Evolutionary conservation across 2,888 invertebrate species (phyloP).

Genomic region (Mechanitis mazaeus): DNA sequence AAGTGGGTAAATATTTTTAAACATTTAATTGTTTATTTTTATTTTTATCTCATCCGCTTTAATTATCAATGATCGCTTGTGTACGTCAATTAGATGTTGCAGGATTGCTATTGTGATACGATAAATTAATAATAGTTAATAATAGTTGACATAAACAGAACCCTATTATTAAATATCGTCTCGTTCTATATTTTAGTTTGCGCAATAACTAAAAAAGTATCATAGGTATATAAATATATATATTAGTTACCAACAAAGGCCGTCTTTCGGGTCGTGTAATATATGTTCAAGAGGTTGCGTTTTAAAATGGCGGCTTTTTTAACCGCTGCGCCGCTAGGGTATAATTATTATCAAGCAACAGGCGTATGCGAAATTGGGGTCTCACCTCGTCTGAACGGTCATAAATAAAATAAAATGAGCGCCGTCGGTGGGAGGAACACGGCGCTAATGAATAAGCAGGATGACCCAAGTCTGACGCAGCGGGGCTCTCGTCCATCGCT

Average conservation of each 20-base stretch:
- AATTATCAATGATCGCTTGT: no score
- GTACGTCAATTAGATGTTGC: no score
- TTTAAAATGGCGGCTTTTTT: constrained; percentile 69
- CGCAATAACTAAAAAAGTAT: no score
- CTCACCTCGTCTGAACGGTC: constrained; percentile 68
- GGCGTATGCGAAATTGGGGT: constrained; percentile 75
- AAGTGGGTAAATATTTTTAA: constrained; percentile 8
- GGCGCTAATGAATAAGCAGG: constrained; percentile 68
- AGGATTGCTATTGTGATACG: no score
- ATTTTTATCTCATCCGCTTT: no score
- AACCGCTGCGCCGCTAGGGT: constrained; percentile 55
- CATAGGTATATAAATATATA: no score
- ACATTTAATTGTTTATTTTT: constrained; percentile 5
- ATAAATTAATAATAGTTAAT: no score
- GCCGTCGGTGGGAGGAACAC: constrained; percentile 66
- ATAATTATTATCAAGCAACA: constrained; percentile 73
- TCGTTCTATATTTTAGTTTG: no score
- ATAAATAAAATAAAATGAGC: constrained; percentile 74
- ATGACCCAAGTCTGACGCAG: constrained; percentile 37
- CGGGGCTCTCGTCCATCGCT: constrained; percentile 32
- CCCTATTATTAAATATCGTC: no score
- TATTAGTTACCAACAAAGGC: background rate
- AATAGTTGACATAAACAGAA: no score
- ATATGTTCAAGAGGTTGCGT: constrained; percentile 35
- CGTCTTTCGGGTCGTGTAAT: constrained; percentile 18